Conservation (phyloP, 2,113 vertebrate species). For the Mormoops blainvillei region DNA sequence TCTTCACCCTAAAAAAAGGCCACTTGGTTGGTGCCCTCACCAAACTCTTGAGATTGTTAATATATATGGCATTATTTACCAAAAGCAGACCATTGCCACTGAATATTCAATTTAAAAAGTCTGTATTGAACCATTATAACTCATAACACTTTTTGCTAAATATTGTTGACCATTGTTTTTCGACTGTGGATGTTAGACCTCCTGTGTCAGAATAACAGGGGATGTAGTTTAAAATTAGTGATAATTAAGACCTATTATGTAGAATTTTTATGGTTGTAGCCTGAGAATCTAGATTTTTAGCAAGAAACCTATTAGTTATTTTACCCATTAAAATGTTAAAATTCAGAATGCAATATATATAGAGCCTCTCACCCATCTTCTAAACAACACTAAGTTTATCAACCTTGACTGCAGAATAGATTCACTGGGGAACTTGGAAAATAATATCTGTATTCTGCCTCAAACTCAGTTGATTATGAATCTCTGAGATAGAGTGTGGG, state of each 20-base stretch:
- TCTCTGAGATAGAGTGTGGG: neutral
- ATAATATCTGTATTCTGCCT: neutral
- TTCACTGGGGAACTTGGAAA: neutral
- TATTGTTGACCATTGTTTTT: neutral
- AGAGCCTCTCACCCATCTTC: neutral
- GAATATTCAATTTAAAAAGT: neutral
- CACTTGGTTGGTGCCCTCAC: neutral
- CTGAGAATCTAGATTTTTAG: neutral
- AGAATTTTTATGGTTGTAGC: neutral
- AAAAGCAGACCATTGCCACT: neutral
- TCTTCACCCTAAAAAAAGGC: neutral
- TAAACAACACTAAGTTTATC: neutral
- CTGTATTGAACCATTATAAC: neutral
- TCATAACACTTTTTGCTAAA: neutral
- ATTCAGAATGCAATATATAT: neutral
- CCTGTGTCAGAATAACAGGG: neutral
- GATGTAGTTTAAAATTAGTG: neutral
- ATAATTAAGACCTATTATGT: neutral
- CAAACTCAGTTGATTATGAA: neutral
- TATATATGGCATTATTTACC: neutral
- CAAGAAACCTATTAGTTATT: neutral
- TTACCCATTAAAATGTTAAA: neutral
- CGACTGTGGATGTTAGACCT: neutral
- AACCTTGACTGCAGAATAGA: neutral
- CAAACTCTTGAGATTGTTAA: neutral